Evolutionary conservation across 92 coral and sea anemone genomes (phyloP), one percentile per base, ranked within the genome.

Genomic region (Diadumene lineata): DNA sequence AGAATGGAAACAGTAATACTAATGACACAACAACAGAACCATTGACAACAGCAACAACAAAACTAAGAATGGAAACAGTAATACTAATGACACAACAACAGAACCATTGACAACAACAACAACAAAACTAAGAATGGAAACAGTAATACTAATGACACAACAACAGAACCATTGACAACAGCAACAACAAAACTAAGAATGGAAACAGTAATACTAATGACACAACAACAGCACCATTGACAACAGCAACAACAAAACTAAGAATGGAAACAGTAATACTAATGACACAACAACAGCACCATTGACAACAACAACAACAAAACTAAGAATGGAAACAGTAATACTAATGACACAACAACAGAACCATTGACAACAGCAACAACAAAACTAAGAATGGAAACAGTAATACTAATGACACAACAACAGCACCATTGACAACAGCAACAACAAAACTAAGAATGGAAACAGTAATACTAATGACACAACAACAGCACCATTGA

Each of bases 321-420:
- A 80, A 72, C 25, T 64, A 70, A 38, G 48, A 22, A 24, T 80
- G n/a, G n/a, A n/a, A 79, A 48, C 75, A 70, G 56, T 69, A 64
- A 50, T 53, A 23, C 3, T 43, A 32, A 29, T 30, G 11, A n/a
- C 64, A 50, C 23, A 23, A 71, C 44, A 50, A 43, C 34, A 16
- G 13, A 64, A 58, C 2, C 64, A 58, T 28, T 24, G 29, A 7
- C 64, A 58, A 7, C 64, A 58, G 26, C 25, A 8, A 16, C 60
- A 3, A 58, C 31, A 0, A 26, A 22, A 22, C 30, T 26, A 58
- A 58, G 4, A 58, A 2, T 8, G 26, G 15, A 11, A 23, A 22
- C 28, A 11, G 28, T 31, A 58, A 53, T 7, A 50, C n/a, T 21
- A 53, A 21, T 31, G 6, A 21, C 21, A 43, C 78, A 43, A 0